Base-by-base conservation (phyloP, 1,140 invertebrate species). In the Drosophila paulistorum region DNA sequence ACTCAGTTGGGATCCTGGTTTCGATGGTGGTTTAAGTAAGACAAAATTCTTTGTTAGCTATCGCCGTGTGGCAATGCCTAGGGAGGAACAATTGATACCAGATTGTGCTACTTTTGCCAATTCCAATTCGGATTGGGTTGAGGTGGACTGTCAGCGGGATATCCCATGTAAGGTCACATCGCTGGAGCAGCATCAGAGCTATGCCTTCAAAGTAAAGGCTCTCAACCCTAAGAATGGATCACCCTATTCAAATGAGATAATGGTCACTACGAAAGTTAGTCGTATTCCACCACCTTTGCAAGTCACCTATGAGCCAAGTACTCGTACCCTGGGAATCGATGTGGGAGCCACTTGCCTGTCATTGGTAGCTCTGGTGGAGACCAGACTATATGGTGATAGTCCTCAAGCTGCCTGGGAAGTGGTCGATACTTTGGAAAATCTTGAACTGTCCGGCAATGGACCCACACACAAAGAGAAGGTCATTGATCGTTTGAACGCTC, bases 81-180 rank as follows among this genome's bases (percentile, higher is more conserved):
- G 93, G 2, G 93, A 95, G 74, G 94, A 95, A 68, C 92, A 95
- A 73, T 78, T 94, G 23, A 93, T 94, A 13, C 91, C 94, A 0
- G 94, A 95, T 60, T 96, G 96, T 71, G 94, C 94, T 14, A 93
- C 94, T 0, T 93, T 94, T 2, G 93, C 94, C 2, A 93, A 94
- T 11, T 94, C 94, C 35, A 93, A 94, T 5, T 93, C 93, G 1
- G 94, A 95, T 71, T 96, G 96, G 95, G 94, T 95, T 71, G 96
- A 97, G 84, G 94, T 96, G 48, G 96, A 98, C 77, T 98, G 97
- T 82, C 95, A 96, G 37, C 93, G 94, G 14, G 94, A 95, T 33
- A 97, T 97, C 80, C 97, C 97, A 1, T 98, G 98, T 91, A 97
- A 97, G 86, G 95, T 98, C 0, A 96, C 95, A 0, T 93, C 94